A percentile compares a stretch with the other conserved stretches of the same genome.
phyloP scores from a whole-genome alignment of 2,888 invertebrate genomes.

The Orthonevra nobilis region DNA sequence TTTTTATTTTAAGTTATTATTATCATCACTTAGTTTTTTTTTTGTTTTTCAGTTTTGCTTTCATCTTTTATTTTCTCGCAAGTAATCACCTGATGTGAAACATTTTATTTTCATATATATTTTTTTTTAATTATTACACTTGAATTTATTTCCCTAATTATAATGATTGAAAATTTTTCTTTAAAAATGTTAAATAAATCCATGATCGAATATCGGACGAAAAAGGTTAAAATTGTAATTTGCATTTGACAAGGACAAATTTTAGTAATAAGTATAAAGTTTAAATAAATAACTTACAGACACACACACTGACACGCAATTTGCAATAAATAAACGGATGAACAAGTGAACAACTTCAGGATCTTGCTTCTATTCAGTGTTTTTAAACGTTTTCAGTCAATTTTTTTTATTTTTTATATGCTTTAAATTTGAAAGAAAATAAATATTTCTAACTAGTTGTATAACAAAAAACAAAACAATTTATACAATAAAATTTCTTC shows the following conservation, averaged over 20 bases:
- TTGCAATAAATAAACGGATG: constrained; percentile 27
- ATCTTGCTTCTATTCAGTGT: neutral
- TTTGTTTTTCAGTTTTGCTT: too few relatives aligned
- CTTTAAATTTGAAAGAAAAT: constrained; percentile 43
- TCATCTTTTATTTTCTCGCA: constrained; percentile 25
- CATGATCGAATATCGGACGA: too few relatives aligned
- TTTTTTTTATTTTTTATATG: constrained; percentile 1
- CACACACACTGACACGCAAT: constrained; percentile 31
- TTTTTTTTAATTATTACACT: constrained; percentile 31
- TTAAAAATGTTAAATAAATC: constrained; percentile 34
- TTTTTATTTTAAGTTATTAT: constrained; percentile 30
- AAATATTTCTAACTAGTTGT: constrained; percentile 29
- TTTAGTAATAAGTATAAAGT: constrained; percentile 21
- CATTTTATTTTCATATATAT: constrained; percentile 4
- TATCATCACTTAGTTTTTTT: constrained; percentile 50
- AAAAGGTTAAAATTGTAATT: too few relatives aligned
- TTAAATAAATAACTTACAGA: constrained; percentile 50
- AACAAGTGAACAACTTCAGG: constrained; percentile 5
- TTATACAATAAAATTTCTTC: neutral
- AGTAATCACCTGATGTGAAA: constrained; percentile 39
- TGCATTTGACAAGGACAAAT: too few relatives aligned
- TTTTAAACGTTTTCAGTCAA: constrained; percentile 39
- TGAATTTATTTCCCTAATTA: constrained; percentile 7
- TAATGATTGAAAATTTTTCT: constrained; percentile 19
- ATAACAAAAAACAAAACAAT: too few relatives aligned